Base-by-base conservation (phyloP, 1,140 invertebrate species). In the Procambarus clarkii region DNA sequence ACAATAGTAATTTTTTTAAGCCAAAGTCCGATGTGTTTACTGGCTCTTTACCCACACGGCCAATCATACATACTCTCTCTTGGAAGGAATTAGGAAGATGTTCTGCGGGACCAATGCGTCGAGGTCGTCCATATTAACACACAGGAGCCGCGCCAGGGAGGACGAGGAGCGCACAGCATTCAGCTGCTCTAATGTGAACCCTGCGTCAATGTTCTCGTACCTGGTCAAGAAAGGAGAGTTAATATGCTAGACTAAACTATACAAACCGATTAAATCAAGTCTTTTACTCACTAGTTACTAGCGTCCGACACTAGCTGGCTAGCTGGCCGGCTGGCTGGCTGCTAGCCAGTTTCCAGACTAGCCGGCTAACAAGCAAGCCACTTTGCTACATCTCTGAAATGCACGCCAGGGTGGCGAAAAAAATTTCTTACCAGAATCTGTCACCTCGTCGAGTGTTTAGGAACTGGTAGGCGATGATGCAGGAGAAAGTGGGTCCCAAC, bases 401-500 rank as follows among this genome's bases (percentile, higher is more conserved):
- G 34, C 34, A 34, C 34, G 34, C 34, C 34, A 34, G 34, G 34
- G 34, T 34, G 34, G 34, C 34, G 34, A 34, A 34, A 54, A 54
- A 9, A 9, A 4, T 54, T 3, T 96, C 94, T 74, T 69, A 89
- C 87, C 92, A 93, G 87, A 93, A 93, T 58, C 92, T 71, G 85
- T 93, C 92, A 0, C 89, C 95, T 88, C 86, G 94, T 94, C 79
- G 50, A 34, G 69, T 8, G 60, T 89, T 88, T 44, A 91, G 69
- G 93, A 96, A 96, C 94, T 96, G 96, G 91, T 95, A 95, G 18
- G 94, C 95, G 54, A 96, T 94, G 46, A 96, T 94, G 92, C 96
- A 96, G 74, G 95, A 93, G 92, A 96, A 95, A 18, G 95, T 95
- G 11, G 96, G 96, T 13, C 96, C 96, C 8, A 96, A 94, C 46